phyloP scores from a whole-genome alignment of 2,797 vertebrate genomes.

The Amblyraja radiata region DNA sequence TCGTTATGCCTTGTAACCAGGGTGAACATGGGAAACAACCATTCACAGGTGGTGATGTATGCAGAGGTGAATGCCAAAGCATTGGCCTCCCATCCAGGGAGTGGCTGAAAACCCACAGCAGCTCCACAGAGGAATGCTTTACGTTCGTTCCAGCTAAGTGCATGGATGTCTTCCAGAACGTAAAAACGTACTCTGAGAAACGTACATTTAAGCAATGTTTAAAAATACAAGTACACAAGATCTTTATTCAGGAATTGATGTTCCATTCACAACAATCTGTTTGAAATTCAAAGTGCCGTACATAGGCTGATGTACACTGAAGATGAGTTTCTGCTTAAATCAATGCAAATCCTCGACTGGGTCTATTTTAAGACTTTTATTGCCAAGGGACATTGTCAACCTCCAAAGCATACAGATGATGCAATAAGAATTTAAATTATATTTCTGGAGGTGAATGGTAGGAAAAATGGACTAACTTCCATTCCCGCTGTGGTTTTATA shows the following conservation, averaged over 20 bases:
- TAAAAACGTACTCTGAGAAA: too few relatives aligned
- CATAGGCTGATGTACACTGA: not conserved
- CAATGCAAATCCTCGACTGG: not conserved
- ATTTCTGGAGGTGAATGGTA: not conserved
- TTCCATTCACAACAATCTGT: not conserved
- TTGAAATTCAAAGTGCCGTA: not conserved
- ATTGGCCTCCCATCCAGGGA: not conserved
- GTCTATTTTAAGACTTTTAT: not conserved
- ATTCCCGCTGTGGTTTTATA: not conserved
- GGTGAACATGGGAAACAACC: not conserved
- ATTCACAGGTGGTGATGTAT: not conserved
- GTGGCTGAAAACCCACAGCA: not conserved
- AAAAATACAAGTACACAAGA: not conserved
- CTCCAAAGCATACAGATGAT: not conserved
- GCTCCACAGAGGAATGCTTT: not conserved
- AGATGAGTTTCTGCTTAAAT: not conserved
- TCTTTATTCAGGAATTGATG: not conserved
- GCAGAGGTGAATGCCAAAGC: not conserved
- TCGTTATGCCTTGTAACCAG: not conserved
- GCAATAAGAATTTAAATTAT: not conserved
- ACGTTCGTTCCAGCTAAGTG: not conserved
- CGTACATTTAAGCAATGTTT: not conserved
- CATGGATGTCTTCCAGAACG: not conserved
- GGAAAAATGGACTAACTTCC: not conserved
- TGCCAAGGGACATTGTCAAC: not conserved